Evolutionary conservation across 2,888 invertebrate species (phyloP), one percentile per base, ranked within the genome.

Genomic region (Hartigia nigra): DNA sequence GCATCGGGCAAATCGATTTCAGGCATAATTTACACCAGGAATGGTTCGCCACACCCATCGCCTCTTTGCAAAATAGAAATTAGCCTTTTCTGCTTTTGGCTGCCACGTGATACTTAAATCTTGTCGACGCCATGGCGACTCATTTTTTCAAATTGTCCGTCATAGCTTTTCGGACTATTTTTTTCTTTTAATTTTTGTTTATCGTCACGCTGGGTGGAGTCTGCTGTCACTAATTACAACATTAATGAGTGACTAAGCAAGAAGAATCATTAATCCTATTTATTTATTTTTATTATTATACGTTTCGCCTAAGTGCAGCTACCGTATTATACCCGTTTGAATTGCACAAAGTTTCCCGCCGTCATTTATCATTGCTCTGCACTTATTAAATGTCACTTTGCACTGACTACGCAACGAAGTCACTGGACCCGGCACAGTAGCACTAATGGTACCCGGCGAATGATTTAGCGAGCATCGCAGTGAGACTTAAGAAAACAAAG

Each of bases 1-100:
- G 55, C 75, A 74, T 72, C 74, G 72, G 77, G 70, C 81, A 85
- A 86, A 87, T 85, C 86, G 87, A 82, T 87, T 87, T 86, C 86
- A 86, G 84, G 85, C 84, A 77, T 84, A 83, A 87, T 87, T 88
- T 83, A 85, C 83, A 77, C 79, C 81, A 83, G 55, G 55, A 55
- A 55, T 55, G 55, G 55, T 55, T 55, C 55, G 55, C 55, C 55
- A 55, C 55, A 55, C 55, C 55, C 55, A 55, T 55, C 55, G 2
- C 55, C 55, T 55, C 55, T 55, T 55, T 55, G 55, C 55, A 55
- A 55, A 55, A 55, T 55, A 55, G 55, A 55, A 55, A 55, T 55
- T 55, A 55, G 55, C 55, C 55, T 55, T 55, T 55, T 23, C n/a
- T 23, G 9, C 55, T 23, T 23, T 23, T 23, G 55, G 55, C 55